Percentiles rank a stretch among this genome's conserved stretches.
Evolutionary conservation across 2,113 vertebrate species (phyloP).

Genomic region (Actenoides hombroni): DNA sequence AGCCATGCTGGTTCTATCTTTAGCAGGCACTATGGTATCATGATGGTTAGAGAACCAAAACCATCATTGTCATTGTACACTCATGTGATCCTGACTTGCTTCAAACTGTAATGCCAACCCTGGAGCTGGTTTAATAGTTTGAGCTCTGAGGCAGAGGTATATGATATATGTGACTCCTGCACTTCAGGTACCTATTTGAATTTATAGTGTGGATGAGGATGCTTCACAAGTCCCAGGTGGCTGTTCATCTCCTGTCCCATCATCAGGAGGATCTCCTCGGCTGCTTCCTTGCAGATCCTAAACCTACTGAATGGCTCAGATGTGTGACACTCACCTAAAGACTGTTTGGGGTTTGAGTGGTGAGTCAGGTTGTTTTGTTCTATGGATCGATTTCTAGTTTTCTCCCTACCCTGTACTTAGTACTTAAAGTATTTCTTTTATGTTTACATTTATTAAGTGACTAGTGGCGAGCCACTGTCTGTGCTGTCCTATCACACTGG

Average conservation of each 20-base stretch:
- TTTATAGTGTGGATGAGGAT: background rate
- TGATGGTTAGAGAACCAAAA: background rate
- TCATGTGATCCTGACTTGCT: background rate
- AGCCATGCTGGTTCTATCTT: accelerated
- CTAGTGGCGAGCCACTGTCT: background rate
- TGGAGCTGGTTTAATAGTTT: background rate
- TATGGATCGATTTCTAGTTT: background rate
- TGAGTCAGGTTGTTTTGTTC: background rate
- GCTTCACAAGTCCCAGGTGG: accelerated
- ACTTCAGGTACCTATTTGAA: background rate
- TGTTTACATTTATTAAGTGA: background rate
- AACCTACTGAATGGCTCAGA: background rate
- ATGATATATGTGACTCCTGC: background rate
- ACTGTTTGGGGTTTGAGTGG: accelerated
- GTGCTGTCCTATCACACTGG: background rate
- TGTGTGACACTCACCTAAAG: background rate
- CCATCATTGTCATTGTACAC: accelerated
- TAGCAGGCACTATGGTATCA: accelerated
- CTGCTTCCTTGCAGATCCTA: background rate
- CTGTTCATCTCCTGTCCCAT: background rate
- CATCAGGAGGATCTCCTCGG: background rate
- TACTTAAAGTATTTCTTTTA: background rate
- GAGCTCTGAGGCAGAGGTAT: background rate
- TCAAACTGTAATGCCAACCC: background rate
- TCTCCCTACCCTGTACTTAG: background rate